These are phyloP conservation scores for Drosophila biarmipes DNA, from an alignment of 1,140 invertebrate species.

Conservation along the genomic window DNA sequence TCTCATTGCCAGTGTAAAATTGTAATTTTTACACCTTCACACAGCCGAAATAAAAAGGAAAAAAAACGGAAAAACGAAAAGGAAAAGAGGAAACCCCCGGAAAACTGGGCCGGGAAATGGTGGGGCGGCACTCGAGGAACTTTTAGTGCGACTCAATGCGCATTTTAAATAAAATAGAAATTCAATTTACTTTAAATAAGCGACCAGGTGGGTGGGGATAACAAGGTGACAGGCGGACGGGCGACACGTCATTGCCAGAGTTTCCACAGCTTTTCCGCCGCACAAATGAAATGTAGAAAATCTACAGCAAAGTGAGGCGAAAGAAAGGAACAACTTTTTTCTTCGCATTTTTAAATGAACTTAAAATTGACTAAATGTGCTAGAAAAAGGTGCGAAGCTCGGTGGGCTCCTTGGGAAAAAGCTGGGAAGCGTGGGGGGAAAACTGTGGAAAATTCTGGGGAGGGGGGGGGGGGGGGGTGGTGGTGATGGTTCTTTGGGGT, in stretches of 20 bases:
- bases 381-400: conserved; percentile 66
- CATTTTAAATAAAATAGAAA: conserved; percentile 83
- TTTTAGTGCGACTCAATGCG: conserved; percentile 82
- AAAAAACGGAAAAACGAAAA: background rate
- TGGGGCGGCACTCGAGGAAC: conserved; percentile 72
- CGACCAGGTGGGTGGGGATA: conserved; percentile 46
- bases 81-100: background rate
- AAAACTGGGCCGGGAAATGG: conserved; percentile 32
- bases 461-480: background rate
- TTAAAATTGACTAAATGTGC: conserved; percentile 82
- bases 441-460: conserved; percentile 1
- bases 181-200: conserved; percentile 82
- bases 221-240: conserved; percentile 32
- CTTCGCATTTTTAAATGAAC: conserved; percentile 65
- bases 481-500: background rate
- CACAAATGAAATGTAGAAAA: conserved; percentile 50
- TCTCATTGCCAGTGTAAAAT: conserved; percentile 51
- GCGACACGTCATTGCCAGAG: conserved; percentile 49
- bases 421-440: background rate
- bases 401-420: conserved; percentile 50
- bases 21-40: conserved; percentile 79
- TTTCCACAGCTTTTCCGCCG: conserved; percentile 47
- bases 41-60: conserved; percentile 14
- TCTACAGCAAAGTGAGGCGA: conserved; percentile 20
- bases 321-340: conserved; percentile 42